A percentile compares a stretch with the other conserved stretches of the same genome.
phyloP scores from a whole-genome alignment of 1,140 invertebrate species.

The Doryteuthis pealeii region DNA sequence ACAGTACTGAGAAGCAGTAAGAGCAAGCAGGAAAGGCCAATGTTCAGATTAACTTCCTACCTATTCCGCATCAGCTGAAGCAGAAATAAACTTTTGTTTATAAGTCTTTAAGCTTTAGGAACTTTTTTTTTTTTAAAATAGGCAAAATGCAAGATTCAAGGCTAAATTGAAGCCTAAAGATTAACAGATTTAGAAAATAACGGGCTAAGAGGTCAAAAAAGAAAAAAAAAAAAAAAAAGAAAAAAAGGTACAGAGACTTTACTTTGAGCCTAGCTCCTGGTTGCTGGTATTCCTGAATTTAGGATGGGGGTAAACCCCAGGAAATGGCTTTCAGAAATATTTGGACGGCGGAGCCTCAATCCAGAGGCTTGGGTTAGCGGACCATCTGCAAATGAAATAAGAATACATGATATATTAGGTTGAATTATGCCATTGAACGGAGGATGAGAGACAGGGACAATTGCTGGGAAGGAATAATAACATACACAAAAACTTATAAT shows the following conservation, averaged over 20 bases:
- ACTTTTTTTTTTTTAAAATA: background rate
- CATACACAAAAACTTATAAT: background rate
- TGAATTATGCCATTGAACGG: background rate
- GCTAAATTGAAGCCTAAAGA: background rate
- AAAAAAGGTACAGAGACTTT: slow-evolving; percentile 22
- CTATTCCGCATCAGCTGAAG: too few relatives aligned
- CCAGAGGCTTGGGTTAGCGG: slow-evolving; percentile 42
- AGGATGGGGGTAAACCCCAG: slow-evolving; percentile 23
- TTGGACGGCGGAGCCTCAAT: slow-evolving; percentile 48
- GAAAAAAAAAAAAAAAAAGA: background rate
- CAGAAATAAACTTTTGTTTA: too few relatives aligned
- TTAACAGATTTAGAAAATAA: background rate
- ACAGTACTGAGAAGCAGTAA: too few relatives aligned
- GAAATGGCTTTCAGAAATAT: slow-evolving; percentile 34
- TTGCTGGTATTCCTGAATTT: slow-evolving; percentile 34
- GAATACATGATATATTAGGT: background rate
- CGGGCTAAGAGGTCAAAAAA: background rate
- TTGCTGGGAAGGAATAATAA: background rate
- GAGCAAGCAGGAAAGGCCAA: too few relatives aligned
- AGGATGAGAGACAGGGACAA: background rate
- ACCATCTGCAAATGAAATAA: slow-evolving; percentile 47
- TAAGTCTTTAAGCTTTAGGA: background rate
- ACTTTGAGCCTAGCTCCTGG: slow-evolving; percentile 44
- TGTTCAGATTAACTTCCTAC: too few relatives aligned
- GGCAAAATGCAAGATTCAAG: background rate